phyloP scores from a whole-genome alignment of 2,888 invertebrate species.

The Cosmopolites sordidus region DNA sequence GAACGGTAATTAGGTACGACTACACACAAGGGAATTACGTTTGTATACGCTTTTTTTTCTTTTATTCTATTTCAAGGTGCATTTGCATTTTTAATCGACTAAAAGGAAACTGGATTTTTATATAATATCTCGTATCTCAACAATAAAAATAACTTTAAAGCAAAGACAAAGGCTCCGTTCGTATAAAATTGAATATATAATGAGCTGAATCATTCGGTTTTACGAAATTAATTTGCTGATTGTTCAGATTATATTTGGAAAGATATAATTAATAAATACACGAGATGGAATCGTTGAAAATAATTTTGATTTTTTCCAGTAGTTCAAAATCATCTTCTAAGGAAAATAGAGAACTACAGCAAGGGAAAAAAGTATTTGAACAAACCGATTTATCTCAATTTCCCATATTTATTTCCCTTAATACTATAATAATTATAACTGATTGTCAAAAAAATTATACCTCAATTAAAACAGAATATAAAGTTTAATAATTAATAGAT shows the following conservation, averaged over 20 bases:
- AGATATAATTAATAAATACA: no score
- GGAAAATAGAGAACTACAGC: no score
- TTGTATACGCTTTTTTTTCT: background rate
- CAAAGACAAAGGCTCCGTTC: background rate
- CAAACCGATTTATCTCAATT: no score
- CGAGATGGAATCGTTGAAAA: no score
- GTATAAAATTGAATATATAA: background rate
- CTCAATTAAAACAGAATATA: no score
- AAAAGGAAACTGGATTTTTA: background rate
- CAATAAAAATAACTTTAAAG: slow-evolving; percentile 1
- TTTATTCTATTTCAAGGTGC: background rate
- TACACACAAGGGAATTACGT: background rate
- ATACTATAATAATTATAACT: no score
- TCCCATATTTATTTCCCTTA: no score
- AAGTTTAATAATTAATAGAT: no score
- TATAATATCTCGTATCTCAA: background rate
- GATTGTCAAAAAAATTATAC: no score
- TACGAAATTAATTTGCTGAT: background rate
- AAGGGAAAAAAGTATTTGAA: no score
- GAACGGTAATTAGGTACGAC: background rate
- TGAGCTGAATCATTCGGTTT: background rate
- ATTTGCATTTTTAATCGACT: slow-evolving; percentile 1
- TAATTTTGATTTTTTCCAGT: no score
- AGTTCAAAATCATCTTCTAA: no score
- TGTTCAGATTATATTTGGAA: background rate